Conservation (phyloP, 2,113 vertebrate species). For the Heterotis niloticus region DNA sequence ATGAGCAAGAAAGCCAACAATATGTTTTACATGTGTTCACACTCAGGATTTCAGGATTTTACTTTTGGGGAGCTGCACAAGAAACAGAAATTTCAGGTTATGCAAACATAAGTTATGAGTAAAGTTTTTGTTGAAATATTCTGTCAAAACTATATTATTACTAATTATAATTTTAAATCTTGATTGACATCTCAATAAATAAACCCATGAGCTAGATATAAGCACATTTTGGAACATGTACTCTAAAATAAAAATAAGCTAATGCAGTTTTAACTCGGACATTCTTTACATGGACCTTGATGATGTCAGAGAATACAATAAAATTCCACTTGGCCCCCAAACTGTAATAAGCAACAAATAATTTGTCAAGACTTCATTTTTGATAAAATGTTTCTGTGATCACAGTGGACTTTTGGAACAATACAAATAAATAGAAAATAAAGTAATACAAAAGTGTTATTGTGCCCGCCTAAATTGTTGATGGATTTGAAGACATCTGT, state of each 20-base stretch:
- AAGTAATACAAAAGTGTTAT: neutral
- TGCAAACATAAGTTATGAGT: constrained; percentile 14
- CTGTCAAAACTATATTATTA: constrained; percentile 45
- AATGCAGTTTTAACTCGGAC: neutral
- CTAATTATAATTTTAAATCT: constrained; percentile 57
- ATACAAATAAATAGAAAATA: constrained; percentile 25
- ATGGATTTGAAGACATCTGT: neutral
- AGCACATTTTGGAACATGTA: constrained; percentile 44
- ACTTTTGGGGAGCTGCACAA: constrained; percentile 3
- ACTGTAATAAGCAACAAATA: neutral
- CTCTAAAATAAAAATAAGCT: constrained; percentile 36
- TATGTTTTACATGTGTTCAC: constrained; percentile 16
- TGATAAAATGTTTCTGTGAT: constrained; percentile 20
- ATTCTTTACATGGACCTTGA: constrained; percentile 7
- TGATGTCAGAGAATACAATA: neutral
- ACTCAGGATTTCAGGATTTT: neutral
- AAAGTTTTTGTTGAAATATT: constrained; percentile 40
- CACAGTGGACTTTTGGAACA: constrained; percentile 19
- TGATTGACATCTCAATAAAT: constrained; percentile 65
- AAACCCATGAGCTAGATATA: constrained; percentile 48
- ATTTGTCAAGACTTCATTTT: constrained; percentile 22
- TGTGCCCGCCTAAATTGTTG: neutral
- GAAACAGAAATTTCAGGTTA: constrained; percentile 10
- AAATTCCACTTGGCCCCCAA: neutral
- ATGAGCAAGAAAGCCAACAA: constrained; percentile 30